Evolutionary conservation across 2,797 vertebrate species (phyloP).

Genomic region (Sarcoramphus papa): DNA sequence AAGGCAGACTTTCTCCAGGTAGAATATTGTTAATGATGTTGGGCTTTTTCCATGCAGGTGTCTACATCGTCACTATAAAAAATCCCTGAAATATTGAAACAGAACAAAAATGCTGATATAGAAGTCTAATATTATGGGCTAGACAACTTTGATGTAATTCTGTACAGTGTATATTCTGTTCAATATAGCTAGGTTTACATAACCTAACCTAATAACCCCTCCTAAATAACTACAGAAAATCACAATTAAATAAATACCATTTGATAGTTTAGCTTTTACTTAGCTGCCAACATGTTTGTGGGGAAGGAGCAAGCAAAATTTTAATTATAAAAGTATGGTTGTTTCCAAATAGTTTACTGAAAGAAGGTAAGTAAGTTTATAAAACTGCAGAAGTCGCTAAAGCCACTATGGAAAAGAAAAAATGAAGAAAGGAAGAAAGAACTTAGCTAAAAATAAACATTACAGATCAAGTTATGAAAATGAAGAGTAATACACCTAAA

Average conservation of each 20-base stretch:
- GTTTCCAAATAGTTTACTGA: constrained; percentile 66
- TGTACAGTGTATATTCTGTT: not conserved
- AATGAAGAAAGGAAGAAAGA: not conserved
- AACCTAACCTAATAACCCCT: constrained; percentile 59
- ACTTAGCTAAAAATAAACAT: constrained; percentile 29
- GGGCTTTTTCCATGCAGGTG: not conserved
- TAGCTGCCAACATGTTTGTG: constrained; percentile 55
- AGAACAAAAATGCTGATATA: constrained; percentile 31
- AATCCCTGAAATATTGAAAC: constrained; percentile 10
- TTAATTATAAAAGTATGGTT: constrained; percentile 68
- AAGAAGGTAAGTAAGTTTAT: constrained; percentile 54
- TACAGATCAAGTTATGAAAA: constrained; percentile 27
- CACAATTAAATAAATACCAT: constrained; percentile 67
- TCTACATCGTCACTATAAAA: not conserved
- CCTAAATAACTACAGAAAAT: constrained; percentile 66
- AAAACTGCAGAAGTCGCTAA: constrained; percentile 27
- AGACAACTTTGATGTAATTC: constrained; percentile 12
- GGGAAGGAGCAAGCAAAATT: constrained; percentile 45
- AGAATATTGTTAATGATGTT: not conserved
- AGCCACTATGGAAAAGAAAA: not conserved
- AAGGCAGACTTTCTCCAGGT: not conserved
- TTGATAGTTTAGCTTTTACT: constrained; percentile 62
- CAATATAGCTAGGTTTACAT: constrained; percentile 19
- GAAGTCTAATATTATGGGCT: constrained; percentile 1
- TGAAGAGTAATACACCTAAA: not conserved